Conservation (phyloP, 1,140 invertebrate genomes). For the Telenomus remus region DNA sequence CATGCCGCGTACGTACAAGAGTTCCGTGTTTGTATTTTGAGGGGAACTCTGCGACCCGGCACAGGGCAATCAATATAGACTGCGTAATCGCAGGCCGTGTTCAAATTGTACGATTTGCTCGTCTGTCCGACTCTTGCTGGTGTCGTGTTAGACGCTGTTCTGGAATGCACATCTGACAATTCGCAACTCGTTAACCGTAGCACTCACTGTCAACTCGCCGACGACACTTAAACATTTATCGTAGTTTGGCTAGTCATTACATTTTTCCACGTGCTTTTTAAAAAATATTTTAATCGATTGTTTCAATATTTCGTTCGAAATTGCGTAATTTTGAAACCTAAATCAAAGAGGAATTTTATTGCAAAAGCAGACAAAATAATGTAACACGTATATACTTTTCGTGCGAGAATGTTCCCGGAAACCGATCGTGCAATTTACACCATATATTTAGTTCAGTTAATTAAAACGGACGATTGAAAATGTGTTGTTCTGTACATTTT, state of each 20-base stretch:
- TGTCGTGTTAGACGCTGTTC: constrained; percentile 47
- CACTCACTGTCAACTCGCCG: constrained; percentile 25
- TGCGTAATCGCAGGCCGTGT: constrained; percentile 57
- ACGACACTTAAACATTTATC: constrained; percentile 30
- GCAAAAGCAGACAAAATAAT: too few relatives aligned
- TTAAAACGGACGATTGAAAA: constrained; percentile 53
- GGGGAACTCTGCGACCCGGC: constrained; percentile 55
- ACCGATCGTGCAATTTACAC: constrained; percentile 48
- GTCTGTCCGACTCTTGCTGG: constrained; percentile 26
- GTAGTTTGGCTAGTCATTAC: constrained; percentile 5
- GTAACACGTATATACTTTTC: too few relatives aligned
- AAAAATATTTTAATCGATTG: too few relatives aligned
- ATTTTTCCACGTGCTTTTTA: too few relatives aligned
- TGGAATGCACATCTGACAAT: constrained; percentile 44
- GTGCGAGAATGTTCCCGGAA: constrained; percentile 31
- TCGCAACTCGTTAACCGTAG: constrained; percentile 36
- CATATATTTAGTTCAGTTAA: constrained; percentile 48
- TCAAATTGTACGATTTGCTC: constrained; percentile 52
- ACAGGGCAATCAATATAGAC: constrained; percentile 60
- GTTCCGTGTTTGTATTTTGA: constrained; percentile 60
- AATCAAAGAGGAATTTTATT: too few relatives aligned
- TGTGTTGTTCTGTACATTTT: constrained; percentile 54
- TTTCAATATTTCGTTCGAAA: constrained; percentile 47
- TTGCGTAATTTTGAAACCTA: too few relatives aligned
- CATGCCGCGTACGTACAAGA: constrained; percentile 17